Evolutionary conservation across 2,113 vertebrate genomes (phyloP).

Genomic region (Nothoprocta perdicaria): DNA sequence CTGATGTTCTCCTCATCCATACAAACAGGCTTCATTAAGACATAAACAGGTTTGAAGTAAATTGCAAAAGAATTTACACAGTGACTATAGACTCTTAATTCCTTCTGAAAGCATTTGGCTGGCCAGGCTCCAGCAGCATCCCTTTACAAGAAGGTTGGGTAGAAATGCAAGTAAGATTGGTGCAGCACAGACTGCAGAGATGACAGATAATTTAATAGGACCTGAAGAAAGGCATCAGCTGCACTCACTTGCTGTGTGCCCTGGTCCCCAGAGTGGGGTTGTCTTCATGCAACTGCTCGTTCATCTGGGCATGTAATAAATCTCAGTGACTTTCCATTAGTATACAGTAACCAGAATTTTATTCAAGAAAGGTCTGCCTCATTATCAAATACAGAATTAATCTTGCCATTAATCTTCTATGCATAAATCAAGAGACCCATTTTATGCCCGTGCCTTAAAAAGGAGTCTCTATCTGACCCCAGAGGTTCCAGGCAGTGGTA

Average conservation of each 20-base stretch:
- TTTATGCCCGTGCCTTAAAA: background rate
- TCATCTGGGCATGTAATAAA: background rate
- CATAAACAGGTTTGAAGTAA: background rate
- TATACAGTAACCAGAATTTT: background rate
- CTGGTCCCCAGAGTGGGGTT: background rate
- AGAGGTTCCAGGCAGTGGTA: background rate
- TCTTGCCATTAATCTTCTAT: background rate
- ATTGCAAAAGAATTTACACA: background rate
- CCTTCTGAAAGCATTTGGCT: slow-evolving; percentile 4
- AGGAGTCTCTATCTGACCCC: background rate
- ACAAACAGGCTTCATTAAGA: background rate
- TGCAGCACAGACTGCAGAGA: background rate
- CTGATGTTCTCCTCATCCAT: background rate
- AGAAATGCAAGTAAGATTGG: background rate
- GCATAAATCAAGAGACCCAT: background rate
- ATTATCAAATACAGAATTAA: background rate
- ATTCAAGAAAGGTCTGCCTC: background rate
- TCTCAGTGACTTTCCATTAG: background rate
- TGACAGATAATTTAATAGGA: background rate
- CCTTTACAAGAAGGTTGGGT: background rate
- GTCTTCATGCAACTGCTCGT: background rate
- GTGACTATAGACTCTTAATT: background rate
- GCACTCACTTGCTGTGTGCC: rapidly evolving
- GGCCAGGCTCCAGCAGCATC: background rate
- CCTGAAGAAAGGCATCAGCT: background rate